phyloP scores from a whole-genome alignment of 2,113 vertebrate species.

The Lates calcarifer region DNA sequence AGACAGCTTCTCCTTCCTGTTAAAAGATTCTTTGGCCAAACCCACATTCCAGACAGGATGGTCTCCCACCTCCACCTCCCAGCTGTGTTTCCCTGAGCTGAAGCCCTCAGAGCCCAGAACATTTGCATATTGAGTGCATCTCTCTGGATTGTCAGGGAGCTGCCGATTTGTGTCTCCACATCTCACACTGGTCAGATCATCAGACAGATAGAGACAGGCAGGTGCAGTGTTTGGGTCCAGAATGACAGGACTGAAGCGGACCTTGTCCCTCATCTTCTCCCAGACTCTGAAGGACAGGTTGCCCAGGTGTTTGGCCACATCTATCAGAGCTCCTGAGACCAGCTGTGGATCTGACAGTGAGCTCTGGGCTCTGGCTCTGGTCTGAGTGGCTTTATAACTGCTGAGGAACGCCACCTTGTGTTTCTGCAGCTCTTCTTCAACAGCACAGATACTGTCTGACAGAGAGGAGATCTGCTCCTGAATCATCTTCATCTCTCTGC shows the following conservation, averaged over 20 bases:
- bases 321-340: background rate
- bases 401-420: slow-evolving; percentile 39
- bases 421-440: slow-evolving; percentile 62
- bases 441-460: slow-evolving; percentile 54
- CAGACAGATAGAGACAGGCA: slow-evolving; percentile 16
- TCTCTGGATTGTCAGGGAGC: slow-evolving; percentile 61
- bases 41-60: no score
- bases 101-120: slow-evolving; percentile 34
- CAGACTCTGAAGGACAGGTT: slow-evolving; percentile 39
- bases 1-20: background rate
- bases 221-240: slow-evolving; percentile 50
- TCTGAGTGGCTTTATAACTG: slow-evolving; percentile 54
- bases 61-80: slow-evolving; percentile 61
- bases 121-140: background rate
- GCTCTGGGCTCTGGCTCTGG: slow-evolving; percentile 46
- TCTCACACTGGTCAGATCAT: slow-evolving; percentile 48
- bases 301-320: slow-evolving; percentile 19
- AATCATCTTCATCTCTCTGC: slow-evolving; percentile 42
- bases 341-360: slow-evolving; percentile 51
- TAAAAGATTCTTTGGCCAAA: no score
- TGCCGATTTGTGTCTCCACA: background rate
- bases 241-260: slow-evolving; percentile 43
- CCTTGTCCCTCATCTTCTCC: slow-evolving; percentile 33
- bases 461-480: slow-evolving; percentile 58
- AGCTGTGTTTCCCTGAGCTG: slow-evolving; percentile 46